Percentiles rank a stretch among this genome's conserved stretches.
These are phyloP conservation scores for Drosophila testacea DNA, from an alignment of 2,888 invertebrate genomes.

Conservation along the genomic window DNA sequence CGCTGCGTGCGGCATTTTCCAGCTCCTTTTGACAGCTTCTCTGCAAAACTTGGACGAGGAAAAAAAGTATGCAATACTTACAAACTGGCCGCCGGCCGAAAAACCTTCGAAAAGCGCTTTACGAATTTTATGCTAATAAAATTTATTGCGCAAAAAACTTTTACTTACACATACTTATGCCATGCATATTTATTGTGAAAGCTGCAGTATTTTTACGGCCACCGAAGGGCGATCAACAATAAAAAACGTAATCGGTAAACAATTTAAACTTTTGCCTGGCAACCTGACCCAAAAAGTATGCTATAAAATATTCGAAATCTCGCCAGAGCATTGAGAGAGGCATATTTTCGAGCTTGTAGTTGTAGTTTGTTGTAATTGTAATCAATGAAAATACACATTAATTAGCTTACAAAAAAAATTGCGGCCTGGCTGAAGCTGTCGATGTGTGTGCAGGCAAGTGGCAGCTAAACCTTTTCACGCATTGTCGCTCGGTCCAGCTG, in stretches of 20 bases:
- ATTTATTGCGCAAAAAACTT: slow-evolving; percentile 51
- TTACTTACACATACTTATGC: slow-evolving; percentile 47
- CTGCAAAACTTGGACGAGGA: slow-evolving; percentile 13
- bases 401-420: slow-evolving; percentile 15
- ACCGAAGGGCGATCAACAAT: slow-evolving; percentile 18
- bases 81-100: slow-evolving; percentile 47
- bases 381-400: slow-evolving; percentile 44
- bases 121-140: slow-evolving; percentile 72
- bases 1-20: background rate
- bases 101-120: slow-evolving; percentile 53
- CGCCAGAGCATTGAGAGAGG: slow-evolving; percentile 2
- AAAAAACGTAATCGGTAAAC: slow-evolving; percentile 43
- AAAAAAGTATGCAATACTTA: slow-evolving; percentile 30
- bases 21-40: slow-evolving; percentile 6
- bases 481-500: slow-evolving; percentile 36
- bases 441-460: slow-evolving; percentile 5
- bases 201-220: slow-evolving; percentile 48
- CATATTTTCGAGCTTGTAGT: background rate
- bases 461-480: slow-evolving; percentile 50
- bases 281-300: slow-evolving; percentile 38
- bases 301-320: slow-evolving; percentile 27
- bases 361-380: slow-evolving; percentile 23
- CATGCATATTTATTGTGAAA: slow-evolving; percentile 51
- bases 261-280: slow-evolving; percentile 54
- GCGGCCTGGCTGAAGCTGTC: background rate